Evolutionary conservation across 2,113 vertebrate genomes (phyloP).

Genomic region (Craseonycteris thonglongyai): DNA sequence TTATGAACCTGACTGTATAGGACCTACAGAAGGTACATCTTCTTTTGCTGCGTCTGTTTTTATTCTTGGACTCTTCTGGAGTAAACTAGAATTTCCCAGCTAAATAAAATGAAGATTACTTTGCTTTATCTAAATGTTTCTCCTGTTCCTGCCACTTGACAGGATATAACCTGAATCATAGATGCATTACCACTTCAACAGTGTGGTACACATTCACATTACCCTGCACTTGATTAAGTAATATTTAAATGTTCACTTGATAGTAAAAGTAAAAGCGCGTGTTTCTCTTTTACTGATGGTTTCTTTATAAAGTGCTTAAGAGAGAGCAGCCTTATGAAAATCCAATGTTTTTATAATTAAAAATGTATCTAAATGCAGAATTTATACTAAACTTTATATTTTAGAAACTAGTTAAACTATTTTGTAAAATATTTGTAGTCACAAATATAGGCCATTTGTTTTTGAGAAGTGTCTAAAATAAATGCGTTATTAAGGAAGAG

Average conservation of each 20-base stretch:
- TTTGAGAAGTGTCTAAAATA: slow-evolving; percentile 5
- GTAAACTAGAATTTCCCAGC: not conserved
- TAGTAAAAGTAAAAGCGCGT: not conserved
- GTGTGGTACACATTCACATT: not conserved
- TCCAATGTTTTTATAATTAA: not conserved
- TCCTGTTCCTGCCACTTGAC: not conserved
- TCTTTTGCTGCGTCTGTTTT: not conserved
- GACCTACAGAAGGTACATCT: not conserved
- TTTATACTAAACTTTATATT: slow-evolving; percentile 12
- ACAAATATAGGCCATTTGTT: slow-evolving; percentile 1
- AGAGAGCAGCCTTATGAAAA: not conserved
- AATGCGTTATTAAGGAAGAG: not conserved
- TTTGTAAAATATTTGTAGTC: slow-evolving; percentile 18
- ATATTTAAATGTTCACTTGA: not conserved
- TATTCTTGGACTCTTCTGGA: not conserved
- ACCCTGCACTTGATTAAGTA: not conserved
- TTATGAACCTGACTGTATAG: not conserved
- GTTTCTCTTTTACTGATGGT: not conserved
- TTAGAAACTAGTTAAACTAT: not conserved
- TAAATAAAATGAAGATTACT: not conserved
- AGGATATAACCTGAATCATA: not conserved
- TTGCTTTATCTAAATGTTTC: not conserved
- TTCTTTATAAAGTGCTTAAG: not conserved
- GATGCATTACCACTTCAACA: not conserved
- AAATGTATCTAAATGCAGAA: not conserved